Base-by-base conservation (phyloP, 2,797 vertebrate genomes). In the Cheirogaleus major region DNA sequence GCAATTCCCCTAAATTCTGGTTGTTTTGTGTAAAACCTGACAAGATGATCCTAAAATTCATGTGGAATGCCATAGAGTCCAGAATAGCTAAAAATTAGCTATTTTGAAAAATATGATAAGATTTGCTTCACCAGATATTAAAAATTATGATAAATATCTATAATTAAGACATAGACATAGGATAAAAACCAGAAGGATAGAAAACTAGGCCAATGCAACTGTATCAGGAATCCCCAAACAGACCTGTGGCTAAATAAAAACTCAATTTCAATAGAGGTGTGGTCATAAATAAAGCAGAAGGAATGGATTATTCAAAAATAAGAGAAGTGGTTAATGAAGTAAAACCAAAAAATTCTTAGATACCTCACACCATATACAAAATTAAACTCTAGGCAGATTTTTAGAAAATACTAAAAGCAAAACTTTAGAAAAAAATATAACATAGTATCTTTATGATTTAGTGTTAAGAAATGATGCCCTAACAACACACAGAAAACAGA, bases 401-500 rank as follows among this genome's bases (percentile, higher is more conserved):
- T 67, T 35, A 93, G 81, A 61, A 7, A 75, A 43, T 35, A 50
- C 75, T 59, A 72, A 43, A 89, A 59, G 50, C 30, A 73, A 91
- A 73, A 94, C 52, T 72, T 87, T 75, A 95, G 57, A 48, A 93
- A 84, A 83, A 93, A 78, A 76, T 38, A 23, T 20, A 57, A 23
- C 9, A 18, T 2, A 81, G 59, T 59, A 76, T 8, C 25, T 23
- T 50, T 76, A 86, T 45, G 38, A 57, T 30, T 82, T 52, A 81
- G 6, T 22, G 52, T 75, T 75, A 72, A 89, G 20, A 12, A 76
- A 55, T 10, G 45, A 15, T 38, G 69, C 61, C 23, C 43, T 45
- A 52, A 82, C 7, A 59, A 41, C 20, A 82, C 52, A 59, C 3
- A 61, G 67, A 91, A 76, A 79, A 67, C 8, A 78, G 35, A 63